Evolutionary conservation across 2,888 invertebrate genomes (phyloP), one percentile per base, ranked within the genome.

Genomic region (Acleris laterana): DNA sequence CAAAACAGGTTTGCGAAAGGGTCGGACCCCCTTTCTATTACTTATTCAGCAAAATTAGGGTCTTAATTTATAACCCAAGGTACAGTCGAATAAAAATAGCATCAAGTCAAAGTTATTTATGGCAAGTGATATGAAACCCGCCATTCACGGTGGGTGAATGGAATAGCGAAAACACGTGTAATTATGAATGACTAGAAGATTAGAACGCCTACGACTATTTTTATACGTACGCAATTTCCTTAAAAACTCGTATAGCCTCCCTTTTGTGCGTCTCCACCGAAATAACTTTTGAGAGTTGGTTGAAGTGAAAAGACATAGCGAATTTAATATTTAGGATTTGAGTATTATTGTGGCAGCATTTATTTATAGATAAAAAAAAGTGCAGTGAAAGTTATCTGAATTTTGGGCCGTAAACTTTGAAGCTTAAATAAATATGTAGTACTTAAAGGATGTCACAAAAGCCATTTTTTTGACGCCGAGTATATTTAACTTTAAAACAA

Each of bases 181-280:
- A 68, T 58, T 16, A 44, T 44, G 5, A n/a, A n/a, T 63, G 58
- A 62, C 69, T 65, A 63, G 75, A 74, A 74, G 71, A 80, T 77
- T 77, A 76, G 68, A 49, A 72, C 79, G 72, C 79, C 80, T 74
- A 77, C 79, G 17, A 62, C 69, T 75, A 75, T 77, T 76, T 71
- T 69, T 65, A 72, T 72, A 51, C 67, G 69, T 73, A 73, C 67
- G 71, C 77, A 76, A 79, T 83, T 83, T 79, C 77, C 77, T 80
- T 76, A 77, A 82, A 32, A 81, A 82, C 70, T 73, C 73, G 71
- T 50, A 64, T 77, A 78, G 78, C 78, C 77, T 78, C 77, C 78
- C 75, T 80, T 81, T 84, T 80, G 76, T 80, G 66, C 65, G 76
- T 77, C 79, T 79, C 74, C 63, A 68, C 75, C 74, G 68, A 80